Evolutionary conservation across 2,113 vertebrate species (phyloP), one percentile per base, ranked within the genome.

Genomic region (Ictidomys tridecemlineatus): DNA sequence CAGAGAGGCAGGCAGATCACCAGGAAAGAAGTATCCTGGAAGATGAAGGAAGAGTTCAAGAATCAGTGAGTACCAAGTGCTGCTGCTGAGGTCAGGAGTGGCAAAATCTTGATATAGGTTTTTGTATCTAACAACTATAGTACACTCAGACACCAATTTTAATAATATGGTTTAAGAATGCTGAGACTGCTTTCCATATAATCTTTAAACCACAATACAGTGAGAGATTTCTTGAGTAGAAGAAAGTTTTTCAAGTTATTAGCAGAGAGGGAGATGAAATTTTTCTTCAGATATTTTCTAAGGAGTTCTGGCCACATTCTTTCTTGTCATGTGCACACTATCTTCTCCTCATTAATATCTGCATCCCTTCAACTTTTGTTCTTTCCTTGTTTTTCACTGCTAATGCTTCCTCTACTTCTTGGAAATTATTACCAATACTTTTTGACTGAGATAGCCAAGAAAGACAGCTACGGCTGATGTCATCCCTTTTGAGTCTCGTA

Each of bases 101-200:
- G 42, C 42, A 20, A 84, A 69, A 61, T 61, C 26, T 79, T 85
- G 85, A 79, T 67, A 72, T 85, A 85, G 42, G 30, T 8, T 32
- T 83, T 76, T 82, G 63, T 32, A 78, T 79, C 51, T 80, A 39
- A 80, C 12, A 79, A 63, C 13, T 18, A 79, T 70, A 12, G 24
- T 84, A 77, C 56, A 69, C 17, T 84, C 48, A 85, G 28, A 86
- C 26, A 63, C 34, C 14, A 73, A 39, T 72, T 51, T 80, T 65
- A 53, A 86, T 91, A 69, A 85, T 51, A 48, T 65, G 16, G 42
- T 73, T 95, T 80, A 80, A 80, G 22, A 78, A 45, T 95, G 39
- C 18, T 51, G 26, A 70, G 26, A 12, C 69, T 91, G 22, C n/a
- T 95, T 83, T 61, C 32, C 48, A n/a, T 80, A 24, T 30, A 34